Conservation (phyloP, 1,140 invertebrate species). For the Platyura marginata region DNA sequence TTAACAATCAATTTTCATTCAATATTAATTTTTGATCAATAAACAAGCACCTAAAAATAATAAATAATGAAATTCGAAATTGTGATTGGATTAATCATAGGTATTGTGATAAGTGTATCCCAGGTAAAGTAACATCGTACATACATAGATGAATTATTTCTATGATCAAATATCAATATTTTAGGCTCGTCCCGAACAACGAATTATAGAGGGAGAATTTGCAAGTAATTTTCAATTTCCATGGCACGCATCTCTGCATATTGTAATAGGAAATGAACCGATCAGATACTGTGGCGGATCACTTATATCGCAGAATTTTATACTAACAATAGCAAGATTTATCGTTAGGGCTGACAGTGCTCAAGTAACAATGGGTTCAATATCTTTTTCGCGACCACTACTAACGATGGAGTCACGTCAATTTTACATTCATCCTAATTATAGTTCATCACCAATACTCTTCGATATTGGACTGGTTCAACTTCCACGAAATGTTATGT, state of each 20-base stretch:
- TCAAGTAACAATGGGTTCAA: background rate
- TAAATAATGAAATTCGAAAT: too few relatives aligned
- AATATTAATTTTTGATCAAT: too few relatives aligned
- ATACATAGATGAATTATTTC: too few relatives aligned
- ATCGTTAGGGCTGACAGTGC: background rate
- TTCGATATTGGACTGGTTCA: background rate
- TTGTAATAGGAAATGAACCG: background rate
- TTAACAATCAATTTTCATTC: too few relatives aligned
- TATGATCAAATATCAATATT: too few relatives aligned
- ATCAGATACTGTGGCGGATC: background rate
- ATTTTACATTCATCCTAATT: background rate
- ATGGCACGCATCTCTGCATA: background rate
- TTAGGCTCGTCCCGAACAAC: too few relatives aligned
- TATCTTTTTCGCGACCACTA: background rate
- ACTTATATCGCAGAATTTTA: background rate
- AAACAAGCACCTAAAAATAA: too few relatives aligned
- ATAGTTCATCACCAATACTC: background rate
- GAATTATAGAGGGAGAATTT: background rate
- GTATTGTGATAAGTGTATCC: too few relatives aligned
- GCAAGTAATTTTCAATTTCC: background rate
- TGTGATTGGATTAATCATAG: too few relatives aligned
- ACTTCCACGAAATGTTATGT: background rate
- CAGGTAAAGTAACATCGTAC: too few relatives aligned
- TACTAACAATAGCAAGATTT: background rate
- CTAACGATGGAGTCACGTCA: background rate